phyloP scores from a whole-genome alignment of 2,797 vertebrate genomes.

The Ataeniobius toweri region DNA sequence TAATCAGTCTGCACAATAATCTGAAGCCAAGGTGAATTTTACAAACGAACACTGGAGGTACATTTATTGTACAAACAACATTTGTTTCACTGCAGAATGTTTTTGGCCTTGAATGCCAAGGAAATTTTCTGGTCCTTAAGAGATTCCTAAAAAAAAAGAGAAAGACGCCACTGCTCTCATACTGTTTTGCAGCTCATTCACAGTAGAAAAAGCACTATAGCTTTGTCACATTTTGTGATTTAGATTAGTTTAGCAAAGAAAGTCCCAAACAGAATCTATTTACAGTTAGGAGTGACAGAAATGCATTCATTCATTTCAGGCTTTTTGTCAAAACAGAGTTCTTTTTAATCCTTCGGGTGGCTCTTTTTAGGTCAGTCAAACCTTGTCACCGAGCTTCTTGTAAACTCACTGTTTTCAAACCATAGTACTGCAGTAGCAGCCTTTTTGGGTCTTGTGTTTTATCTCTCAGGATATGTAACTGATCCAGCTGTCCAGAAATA shows the following conservation, averaged over 20 bases:
- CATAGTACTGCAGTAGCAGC: slow-evolving; percentile 4
- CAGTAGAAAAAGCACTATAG: neutral
- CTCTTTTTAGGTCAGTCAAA: neutral
- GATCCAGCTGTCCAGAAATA: slow-evolving; percentile 21
- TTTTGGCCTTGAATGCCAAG: no score
- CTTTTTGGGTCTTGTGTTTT: slow-evolving; percentile 16
- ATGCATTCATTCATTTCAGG: no score
- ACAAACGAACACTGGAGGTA: no score
- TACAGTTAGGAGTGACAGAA: neutral
- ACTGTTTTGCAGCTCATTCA: no score
- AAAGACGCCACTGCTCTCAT: no score
- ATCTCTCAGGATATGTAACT: neutral
- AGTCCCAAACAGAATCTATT: neutral
- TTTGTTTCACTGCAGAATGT: no score
- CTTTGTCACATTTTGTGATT: neutral
- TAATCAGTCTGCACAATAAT: no score
- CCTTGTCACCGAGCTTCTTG: neutral
- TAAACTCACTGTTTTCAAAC: slow-evolving; percentile 2
- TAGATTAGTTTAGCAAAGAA: neutral
- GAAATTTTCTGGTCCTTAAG: no score
- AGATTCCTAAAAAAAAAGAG: no score
- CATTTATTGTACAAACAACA: no score
- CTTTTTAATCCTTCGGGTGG: neutral
- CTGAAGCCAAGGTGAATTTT: no score
- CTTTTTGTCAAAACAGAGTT: no score